Evolutionary conservation across 30 jellyfish, hydroid and myxozoan genomes (phyloP), one percentile per base, ranked within the genome.

Genomic region (Aurelia sp.): DNA sequence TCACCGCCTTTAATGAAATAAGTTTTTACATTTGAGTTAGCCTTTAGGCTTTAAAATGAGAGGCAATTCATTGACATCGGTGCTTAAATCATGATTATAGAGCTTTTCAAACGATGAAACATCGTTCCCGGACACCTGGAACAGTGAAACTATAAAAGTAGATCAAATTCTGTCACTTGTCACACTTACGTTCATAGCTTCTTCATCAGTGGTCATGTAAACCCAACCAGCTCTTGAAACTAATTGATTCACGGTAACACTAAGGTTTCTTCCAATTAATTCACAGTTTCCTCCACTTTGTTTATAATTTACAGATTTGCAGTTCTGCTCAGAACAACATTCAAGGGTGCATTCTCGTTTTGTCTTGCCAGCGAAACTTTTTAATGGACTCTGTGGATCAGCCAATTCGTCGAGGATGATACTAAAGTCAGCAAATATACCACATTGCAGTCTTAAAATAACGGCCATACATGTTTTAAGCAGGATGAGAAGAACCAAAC

Each of bases 261-360:
- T 48, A 48, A 81, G 31, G 2, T 47, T 58, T 21, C 91, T 71
- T 23, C 68, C 84, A 27, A 81, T 60, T 37, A 81, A 41, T 40
- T 81, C 84, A 37, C 91, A 81, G 20, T 67, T 67, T 30, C 91
- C 91, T 35, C 63, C 76, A 66, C 13, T 63, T 68, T 23, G 16
- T 17, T 81, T 55, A 65, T 16, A 81, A n/a, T 81, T 81, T 53
- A 81, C 66, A 23, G 91, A 57, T 31, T 21, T 67, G 62, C 91
- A 81, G 52, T 62, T 30, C 7, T 48, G 23, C 4, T 52, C 60
- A 3, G 91, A 81, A 18, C 52, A 35, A 64, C 91, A 81, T n/a
- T 68, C 77, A 30, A 81, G 68, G 20, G 52, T 78, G 41, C 91
- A 81, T n/a, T 81, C 35, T n/a, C 77, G 44, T 41, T 35, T 41